phyloP scores from a whole-genome alignment of 2,113 vertebrate genomes.

The Lepus europaeus region DNA sequence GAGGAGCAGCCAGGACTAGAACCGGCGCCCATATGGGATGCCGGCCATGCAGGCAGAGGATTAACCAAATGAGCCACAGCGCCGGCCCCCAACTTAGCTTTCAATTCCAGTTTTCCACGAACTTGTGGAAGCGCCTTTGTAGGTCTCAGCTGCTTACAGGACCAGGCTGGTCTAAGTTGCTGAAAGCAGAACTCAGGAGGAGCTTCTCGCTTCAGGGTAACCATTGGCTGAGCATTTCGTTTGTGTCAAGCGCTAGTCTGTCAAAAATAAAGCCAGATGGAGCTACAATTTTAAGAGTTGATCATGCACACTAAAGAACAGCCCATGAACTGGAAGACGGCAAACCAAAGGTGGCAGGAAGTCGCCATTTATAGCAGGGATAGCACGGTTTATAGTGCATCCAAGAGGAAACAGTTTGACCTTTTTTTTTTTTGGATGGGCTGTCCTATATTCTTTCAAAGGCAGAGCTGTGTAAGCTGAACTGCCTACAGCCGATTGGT shows the following conservation, averaged over 20 bases:
- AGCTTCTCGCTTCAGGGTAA: not conserved
- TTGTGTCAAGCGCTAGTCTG: not conserved
- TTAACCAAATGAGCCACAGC: no score
- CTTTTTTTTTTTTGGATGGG: constrained; percentile 4
- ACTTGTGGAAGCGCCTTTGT: no score
- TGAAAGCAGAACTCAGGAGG: not conserved
- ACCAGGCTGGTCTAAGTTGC: not conserved
- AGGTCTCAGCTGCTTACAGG: not conserved
- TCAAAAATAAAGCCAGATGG: not conserved
- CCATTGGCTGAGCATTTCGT: not conserved
- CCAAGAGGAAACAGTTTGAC: not conserved
- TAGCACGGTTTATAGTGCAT: not conserved
- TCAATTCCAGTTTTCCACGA: no score
- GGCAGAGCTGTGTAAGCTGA: not conserved
- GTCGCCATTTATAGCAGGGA: not conserved
- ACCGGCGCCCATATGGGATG: no score
- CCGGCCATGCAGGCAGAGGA: no score
- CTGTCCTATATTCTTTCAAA: not conserved
- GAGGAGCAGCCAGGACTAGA: no score
- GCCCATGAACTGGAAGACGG: not conserved
- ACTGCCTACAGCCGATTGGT: not conserved
- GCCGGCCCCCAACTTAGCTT: no score
- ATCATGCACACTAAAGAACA: not conserved
- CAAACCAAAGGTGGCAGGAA: not conserved
- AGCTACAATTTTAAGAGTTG: not conserved